Base-by-base conservation (phyloP, 1,140 invertebrate species). In the Halictus rubicundus region DNA sequence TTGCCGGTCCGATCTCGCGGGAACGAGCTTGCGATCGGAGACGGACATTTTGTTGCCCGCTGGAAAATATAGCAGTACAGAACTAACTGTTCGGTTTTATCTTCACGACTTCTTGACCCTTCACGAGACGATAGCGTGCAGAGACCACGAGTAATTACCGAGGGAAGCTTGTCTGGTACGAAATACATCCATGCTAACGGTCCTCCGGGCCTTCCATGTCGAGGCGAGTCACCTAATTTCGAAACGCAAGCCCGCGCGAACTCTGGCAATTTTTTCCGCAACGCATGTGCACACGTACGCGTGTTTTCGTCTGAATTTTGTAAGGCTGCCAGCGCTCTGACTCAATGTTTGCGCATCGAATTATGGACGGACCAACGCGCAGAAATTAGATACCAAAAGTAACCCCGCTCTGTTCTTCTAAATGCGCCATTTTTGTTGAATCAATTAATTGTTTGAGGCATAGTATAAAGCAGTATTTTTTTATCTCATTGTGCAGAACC, bases 31-130 rank as follows among this genome's bases (percentile, higher is more conserved):
- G 23, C 63, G 77, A 71, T 84, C 37, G 25, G 21, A 75, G 46
- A 66, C 46, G 23, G 60, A 57, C 60, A 82, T 75, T 81, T 85
- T 77, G 75, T 82, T 81, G 73, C 76, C 83, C 81, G 12, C 42
- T 46, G 82, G 73, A 69, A 87, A 82, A 85, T 82, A 66, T 84
- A 85, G 81, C 21, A 6, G 61, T 70, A 77, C 83, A 80, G 66
- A n/a, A 71, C 42, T 77, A 49, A 42, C 63, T 54, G 46, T 37
- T 25, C 59, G 57, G 12, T 23, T 78, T 88, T 89, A 89, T 89
- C 88, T 68, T 77, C 52, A 54, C 72, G 88, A 89, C 88, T 88
- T 87, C 81, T 87, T 87, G 82, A 89, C 88, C 88, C 79, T 83
- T 60, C 52, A 70, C 61, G 32, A 32, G 21, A 86, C 60, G 87